Conservation (phyloP, 2,888 invertebrate genomes). For the Aleiodes leptofemur region DNA sequence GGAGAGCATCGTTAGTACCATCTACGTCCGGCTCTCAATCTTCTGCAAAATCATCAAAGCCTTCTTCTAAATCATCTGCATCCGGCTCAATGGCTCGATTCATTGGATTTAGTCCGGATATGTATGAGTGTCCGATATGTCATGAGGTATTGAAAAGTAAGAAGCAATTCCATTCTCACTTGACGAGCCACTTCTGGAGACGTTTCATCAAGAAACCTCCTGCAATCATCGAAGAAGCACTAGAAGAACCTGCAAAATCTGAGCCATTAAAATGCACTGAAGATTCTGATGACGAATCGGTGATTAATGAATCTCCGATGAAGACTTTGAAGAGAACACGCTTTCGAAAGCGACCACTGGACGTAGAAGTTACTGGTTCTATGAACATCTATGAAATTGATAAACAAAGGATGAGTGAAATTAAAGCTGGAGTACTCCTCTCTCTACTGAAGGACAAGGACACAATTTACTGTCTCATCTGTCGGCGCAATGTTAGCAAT, state of each 20-base stretch:
- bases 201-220: constrained; percentile 10
- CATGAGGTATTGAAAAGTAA: neutral
- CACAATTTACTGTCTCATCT: no score
- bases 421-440: no score
- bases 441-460: no score
- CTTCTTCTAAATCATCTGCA: no score
- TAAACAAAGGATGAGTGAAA: constrained; percentile 15
- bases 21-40: neutral
- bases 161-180: constrained; percentile 39
- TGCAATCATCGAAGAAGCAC: neutral
- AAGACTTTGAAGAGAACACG: neutral
- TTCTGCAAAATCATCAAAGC: neutral
- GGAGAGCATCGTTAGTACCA: neutral
- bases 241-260: neutral
- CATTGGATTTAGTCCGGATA: neutral
- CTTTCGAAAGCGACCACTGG: neutral
- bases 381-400: constrained; percentile 47
- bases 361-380: neutral
- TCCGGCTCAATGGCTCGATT: neutral
- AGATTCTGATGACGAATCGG: neutral
- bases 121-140: constrained; percentile 36
- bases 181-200: constrained; percentile 43
- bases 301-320: neutral
- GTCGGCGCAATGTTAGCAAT: no score
- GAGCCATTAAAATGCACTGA: neutral